These are phyloP conservation scores for Leptinotarsa peninsularis DNA, from an alignment of 2,888 invertebrate genomes.

Conservation along the genomic window DNA sequence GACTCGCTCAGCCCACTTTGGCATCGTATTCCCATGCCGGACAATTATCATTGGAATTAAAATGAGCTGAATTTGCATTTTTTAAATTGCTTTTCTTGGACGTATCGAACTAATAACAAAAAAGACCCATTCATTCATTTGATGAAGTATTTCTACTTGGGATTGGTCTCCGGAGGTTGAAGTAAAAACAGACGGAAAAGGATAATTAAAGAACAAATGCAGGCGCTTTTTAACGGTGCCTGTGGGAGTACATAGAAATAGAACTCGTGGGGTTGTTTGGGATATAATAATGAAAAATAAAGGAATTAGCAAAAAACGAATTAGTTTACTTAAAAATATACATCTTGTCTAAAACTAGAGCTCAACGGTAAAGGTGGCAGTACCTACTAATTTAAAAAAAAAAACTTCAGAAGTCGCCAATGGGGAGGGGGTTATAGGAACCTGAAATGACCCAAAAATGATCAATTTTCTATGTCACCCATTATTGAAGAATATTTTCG, in stretches of 20 bases:
- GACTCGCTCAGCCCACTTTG: constrained; percentile 21
- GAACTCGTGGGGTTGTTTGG: constrained; percentile 1
- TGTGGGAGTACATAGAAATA: constrained; percentile 16
- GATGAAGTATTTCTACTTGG: constrained; percentile 23
- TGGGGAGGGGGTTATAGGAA: too few species aligned
- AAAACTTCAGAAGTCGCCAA: too few species aligned
- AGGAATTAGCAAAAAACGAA: neutral
- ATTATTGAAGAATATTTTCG: too few species aligned
- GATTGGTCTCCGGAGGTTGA: constrained; percentile 25
- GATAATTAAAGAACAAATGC: constrained; percentile 24
- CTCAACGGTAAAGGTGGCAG: too few species aligned
- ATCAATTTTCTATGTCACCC: too few species aligned
- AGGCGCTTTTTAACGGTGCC: constrained; percentile 14
- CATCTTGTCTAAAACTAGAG: too few species aligned
- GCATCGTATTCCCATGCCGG: constrained; percentile 29
- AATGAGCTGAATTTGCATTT: constrained; percentile 22
- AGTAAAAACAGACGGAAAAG: constrained; percentile 20
- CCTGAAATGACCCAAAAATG: too few species aligned
- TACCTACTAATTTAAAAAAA: too few species aligned
- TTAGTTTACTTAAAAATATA: too few species aligned
- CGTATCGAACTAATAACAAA: constrained; percentile 17
- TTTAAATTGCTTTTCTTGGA: constrained; percentile 18
- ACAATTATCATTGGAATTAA: constrained; percentile 31
- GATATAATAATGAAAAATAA: neutral
- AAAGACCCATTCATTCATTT: constrained; percentile 22